Evolutionary conservation across 2,797 vertebrate genomes (phyloP).

Genomic region (Gephyroberyx darwinii): DNA sequence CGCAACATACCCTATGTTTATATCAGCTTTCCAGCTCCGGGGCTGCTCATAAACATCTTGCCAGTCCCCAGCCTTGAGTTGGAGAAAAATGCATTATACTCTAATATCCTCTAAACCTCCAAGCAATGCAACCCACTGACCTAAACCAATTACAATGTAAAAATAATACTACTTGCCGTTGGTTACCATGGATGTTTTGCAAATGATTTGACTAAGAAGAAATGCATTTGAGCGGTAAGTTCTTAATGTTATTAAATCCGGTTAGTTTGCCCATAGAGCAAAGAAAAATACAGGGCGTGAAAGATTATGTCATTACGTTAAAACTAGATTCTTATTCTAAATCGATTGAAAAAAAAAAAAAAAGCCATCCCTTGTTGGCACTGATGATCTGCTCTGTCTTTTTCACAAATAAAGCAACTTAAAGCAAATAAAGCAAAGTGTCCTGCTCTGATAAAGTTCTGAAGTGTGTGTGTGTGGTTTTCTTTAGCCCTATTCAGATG

Average conservation of each 20-base stretch:
- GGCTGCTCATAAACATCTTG: slow-evolving; percentile 46
- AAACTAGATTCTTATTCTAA: slow-evolving; percentile 19
- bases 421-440: too few relatives aligned
- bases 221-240: not conserved
- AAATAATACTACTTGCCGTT: slow-evolving; percentile 34
- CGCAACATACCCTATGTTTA: slow-evolving; percentile 44
- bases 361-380: slow-evolving; percentile 18
- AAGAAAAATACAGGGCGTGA: not conserved
- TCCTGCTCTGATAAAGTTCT: too few relatives aligned
- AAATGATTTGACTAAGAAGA: slow-evolving; percentile 15
- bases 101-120: slow-evolving; percentile 33
- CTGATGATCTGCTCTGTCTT: slow-evolving; percentile 20
- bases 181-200: slow-evolving; percentile 19
- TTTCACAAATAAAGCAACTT: slow-evolving; percentile 13
- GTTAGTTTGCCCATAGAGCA: slow-evolving; percentile 2
- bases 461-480: too few relatives aligned
- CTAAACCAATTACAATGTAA: slow-evolving; percentile 42
- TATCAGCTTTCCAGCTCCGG: slow-evolving; percentile 42
- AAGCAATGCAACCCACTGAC: slow-evolving; percentile 16
- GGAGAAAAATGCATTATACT: slow-evolving; percentile 27
- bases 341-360: not conserved
- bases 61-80: slow-evolving; percentile 25
- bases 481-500: too few relatives aligned
- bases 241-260: slow-evolving; percentile 30
- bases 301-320: slow-evolving; percentile 29